Evolutionary conservation across 2,888 invertebrate species (phyloP), one percentile per base, ranked within the genome.

Genomic region (Quadroppia sp.): DNA sequence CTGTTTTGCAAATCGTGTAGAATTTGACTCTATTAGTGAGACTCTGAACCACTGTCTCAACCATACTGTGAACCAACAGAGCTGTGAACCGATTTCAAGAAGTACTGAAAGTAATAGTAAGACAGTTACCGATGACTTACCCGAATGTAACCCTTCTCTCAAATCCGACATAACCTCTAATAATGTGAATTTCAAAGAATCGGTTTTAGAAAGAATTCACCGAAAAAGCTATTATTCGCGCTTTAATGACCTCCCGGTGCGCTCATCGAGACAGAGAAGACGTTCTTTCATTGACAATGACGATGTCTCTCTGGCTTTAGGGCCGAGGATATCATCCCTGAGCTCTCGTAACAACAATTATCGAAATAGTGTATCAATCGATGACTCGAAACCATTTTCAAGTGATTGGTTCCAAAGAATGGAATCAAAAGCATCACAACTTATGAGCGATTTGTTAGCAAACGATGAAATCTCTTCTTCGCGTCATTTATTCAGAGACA

Each of bases 151-250:
- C 15, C 45, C 69, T 25, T 45, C 42, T 69, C 25, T 69, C 28
- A 69, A 45, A 42, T 25, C 15, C n/a, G 40, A 69, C 25, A 25
- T 45, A 69, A 45, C 69, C 1, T 23, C 69, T 69, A 69, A 42
- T 69, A 69, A n/a, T 42, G 69, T 45, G 45, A 69, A 42, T 69
- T 69, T 40, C 17, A 45, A 69, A 42, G 91, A 91, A 80, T 91
- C 91, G 75, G 88, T 94, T 56, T 89, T 89, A 71, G 94, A 94
- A 80, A 86, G 94, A 79, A 94, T 94, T 79, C 86, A 91, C 78
- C 86, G 94, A 42, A 92, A 92, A 82, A 93, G 93, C 82, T 94
- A 92, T 83, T 94, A 92, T 81, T 88, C 90, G 17, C 86, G 93
- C 78, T 94, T 94, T 81, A 93, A 94, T 81, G 91, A 92, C 20